Conservation (phyloP, 30 jellyfish, hydroid and myxozoan species). For the Nemopilema nomurai region DNA sequence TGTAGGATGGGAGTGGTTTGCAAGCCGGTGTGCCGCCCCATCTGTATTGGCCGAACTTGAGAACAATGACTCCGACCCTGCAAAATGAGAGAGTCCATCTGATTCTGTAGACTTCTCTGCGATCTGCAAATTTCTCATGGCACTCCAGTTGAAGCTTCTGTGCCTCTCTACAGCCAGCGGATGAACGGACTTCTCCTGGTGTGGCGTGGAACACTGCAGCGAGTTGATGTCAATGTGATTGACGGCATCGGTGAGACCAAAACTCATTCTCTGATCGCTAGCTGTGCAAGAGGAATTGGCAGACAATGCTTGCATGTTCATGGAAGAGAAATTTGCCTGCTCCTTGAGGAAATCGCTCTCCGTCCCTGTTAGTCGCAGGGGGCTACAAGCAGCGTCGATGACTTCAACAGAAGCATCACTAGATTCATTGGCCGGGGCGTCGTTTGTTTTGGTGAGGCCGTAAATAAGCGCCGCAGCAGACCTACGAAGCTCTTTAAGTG, state of each 20-base stretch:
- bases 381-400: constrained; percentile 47
- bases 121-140: background rate
- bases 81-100: background rate
- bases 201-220: constrained; percentile 21
- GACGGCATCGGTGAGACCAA: background rate
- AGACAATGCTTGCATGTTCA: background rate
- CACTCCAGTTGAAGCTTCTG: background rate
- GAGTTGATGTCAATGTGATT: background rate
- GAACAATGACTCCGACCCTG: constrained; percentile 30
- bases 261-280: background rate
- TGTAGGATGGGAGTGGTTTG: constrained; percentile 1
- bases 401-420: constrained; percentile 41
- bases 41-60: constrained; percentile 22
- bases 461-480: constrained; percentile 35
- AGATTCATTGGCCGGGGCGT: background rate
- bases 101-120: constrained; percentile 12
- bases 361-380: constrained; percentile 11
- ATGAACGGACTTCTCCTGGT: background rate
- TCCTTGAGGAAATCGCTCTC: background rate
- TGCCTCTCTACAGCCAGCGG: background rate
- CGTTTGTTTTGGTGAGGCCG: constrained; percentile 15
- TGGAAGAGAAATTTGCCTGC: background rate
- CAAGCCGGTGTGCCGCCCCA: background rate
- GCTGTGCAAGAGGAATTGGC: background rate
- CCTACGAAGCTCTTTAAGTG: constrained; percentile 27